A percentile compares a stretch with the other conserved stretches of the same genome.
Conservation (phyloP, 2,888 invertebrate genomes). For the Nemoura dubitans region DNA sequence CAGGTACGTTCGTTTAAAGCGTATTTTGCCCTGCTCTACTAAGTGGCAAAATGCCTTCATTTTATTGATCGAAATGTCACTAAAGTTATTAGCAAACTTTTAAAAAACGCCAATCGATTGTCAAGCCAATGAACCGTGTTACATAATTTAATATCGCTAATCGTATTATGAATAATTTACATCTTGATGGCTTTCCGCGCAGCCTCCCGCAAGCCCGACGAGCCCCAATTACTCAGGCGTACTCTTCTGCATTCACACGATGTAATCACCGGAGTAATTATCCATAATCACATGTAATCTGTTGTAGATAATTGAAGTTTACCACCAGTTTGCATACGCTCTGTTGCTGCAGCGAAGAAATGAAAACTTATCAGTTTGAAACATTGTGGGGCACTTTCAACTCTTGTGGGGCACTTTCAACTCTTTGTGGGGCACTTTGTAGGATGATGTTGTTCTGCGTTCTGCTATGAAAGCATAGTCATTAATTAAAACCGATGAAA, state of each 20-base stretch:
- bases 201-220: not conserved
- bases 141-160: constrained; percentile 26
- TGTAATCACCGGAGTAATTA: constrained; percentile 17
- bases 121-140: not conserved
- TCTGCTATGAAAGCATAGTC: too few species aligned
- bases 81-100: not conserved
- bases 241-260: not conserved
- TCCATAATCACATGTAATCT: constrained; percentile 23
- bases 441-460: too few species aligned
- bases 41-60: not conserved
- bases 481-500: too few species aligned
- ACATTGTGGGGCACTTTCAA: not conserved
- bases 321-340: not conserved
- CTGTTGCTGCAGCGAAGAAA: not conserved
- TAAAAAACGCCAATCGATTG: not conserved
- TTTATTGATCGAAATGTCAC: not conserved
- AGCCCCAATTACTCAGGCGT: not conserved
- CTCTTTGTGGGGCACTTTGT: too few species aligned
- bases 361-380: not conserved
- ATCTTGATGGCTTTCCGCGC: constrained; percentile 10
- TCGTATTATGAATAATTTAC: constrained; percentile 28
- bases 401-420: too few species aligned
- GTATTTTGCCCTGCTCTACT: too few species aligned
- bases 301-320: constrained; percentile 14
- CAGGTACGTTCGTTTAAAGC: too few species aligned